Conservation (phyloP, 2,888 invertebrate species). For the Leucoma salicis region DNA sequence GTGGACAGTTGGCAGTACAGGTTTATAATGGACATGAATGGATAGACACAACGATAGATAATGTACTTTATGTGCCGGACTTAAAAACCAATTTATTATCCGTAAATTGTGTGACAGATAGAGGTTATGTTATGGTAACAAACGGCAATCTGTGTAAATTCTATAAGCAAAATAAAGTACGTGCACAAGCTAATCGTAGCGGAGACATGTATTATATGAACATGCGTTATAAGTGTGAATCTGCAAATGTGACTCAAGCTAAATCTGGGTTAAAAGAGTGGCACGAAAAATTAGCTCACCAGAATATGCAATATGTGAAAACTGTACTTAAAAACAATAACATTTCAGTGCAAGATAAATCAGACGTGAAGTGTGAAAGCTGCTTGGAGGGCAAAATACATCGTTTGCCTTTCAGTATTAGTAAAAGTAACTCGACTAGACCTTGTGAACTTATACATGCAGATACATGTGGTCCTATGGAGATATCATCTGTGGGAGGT, state of each 20-base stretch:
- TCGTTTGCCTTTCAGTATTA: constrained; percentile 16
- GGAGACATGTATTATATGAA: background rate
- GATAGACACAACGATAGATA: constrained; percentile 26
- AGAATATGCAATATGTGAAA: constrained; percentile 19
- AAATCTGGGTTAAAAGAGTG: constrained; percentile 11
- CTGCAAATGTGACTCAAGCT: constrained; percentile 3
- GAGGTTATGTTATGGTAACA: constrained; percentile 27
- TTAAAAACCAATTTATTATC: constrained; percentile 28
- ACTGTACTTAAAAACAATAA: constrained; percentile 19
- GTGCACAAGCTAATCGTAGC: background rate
- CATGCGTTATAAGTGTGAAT: background rate
- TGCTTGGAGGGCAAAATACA: constrained; percentile 17
- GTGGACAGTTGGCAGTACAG: constrained; percentile 24
- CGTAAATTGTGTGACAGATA: constrained; percentile 17
- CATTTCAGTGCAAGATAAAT: constrained; percentile 13
- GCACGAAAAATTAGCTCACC: constrained; percentile 24
- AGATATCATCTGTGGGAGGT: constrained; percentile 25
- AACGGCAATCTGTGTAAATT: constrained; percentile 21
- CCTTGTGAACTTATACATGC: constrained; percentile 29
- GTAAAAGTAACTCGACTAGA: constrained; percentile 18
- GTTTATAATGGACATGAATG: constrained; percentile 23
- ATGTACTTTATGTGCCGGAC: constrained; percentile 31
- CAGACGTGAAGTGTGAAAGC: constrained; percentile 13
- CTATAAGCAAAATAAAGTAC: constrained; percentile 7
- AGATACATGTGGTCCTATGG: constrained; percentile 22